These are phyloP conservation scores for Eupithecia subumbrata DNA, from an alignment of 2,888 invertebrate species.

Conservation along the genomic window DNA sequence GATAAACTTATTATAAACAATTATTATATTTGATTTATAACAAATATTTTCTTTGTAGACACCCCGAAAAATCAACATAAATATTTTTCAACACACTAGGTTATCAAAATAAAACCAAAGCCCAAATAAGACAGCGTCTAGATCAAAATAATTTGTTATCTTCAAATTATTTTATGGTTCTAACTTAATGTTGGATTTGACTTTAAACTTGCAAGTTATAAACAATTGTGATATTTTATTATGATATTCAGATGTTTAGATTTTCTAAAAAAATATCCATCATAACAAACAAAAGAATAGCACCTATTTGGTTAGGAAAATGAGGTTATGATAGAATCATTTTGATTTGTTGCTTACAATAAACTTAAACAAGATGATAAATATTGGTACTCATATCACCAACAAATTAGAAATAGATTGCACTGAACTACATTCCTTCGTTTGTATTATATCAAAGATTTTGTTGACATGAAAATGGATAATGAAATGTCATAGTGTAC, in stretches of 20 bases:
- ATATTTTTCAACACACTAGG: neutral
- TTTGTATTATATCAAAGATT: constrained; percentile 43
- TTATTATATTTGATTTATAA: neutral
- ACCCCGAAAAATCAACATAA: neutral
- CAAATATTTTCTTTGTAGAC: neutral
- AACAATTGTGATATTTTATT: neutral
- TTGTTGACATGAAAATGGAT: constrained; percentile 71
- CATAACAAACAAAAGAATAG: constrained; percentile 43
- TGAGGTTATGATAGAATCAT: constrained; percentile 40
- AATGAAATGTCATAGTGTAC: constrained; percentile 70
- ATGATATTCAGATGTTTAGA: constrained; percentile 30
- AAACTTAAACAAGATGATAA: constrained; percentile 10
- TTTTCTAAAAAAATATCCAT: constrained; percentile 8
- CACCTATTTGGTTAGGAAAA: constrained; percentile 14
- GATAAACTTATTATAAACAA: neutral
- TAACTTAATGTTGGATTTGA: neutral
- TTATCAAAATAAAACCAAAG: neutral
- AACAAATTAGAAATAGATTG: constrained; percentile 14
- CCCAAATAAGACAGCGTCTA: neutral
- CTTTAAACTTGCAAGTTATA: neutral
- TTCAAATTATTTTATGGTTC: neutral
- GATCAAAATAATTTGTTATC: neutral
- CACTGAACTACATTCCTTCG: constrained; percentile 13
- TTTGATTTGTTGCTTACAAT: constrained; percentile 20
- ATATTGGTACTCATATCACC: constrained; percentile 6